These are phyloP conservation scores for Ectropis grisescens DNA, from an alignment of 1,140 invertebrate genomes.

Conservation along the genomic window DNA sequence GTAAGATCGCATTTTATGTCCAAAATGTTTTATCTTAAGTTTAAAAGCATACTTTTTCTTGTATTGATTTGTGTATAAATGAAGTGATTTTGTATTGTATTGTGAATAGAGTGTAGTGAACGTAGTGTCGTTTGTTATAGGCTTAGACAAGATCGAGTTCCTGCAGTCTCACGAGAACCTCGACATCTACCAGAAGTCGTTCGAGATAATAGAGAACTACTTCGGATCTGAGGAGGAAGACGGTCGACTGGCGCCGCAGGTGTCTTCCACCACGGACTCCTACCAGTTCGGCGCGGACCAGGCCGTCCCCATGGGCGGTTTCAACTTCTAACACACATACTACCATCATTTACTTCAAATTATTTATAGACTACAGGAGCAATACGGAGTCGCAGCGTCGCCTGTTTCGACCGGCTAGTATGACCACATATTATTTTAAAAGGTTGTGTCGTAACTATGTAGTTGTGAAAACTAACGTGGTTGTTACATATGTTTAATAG, in stretches of 20 bases:
- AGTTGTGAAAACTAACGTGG: too few relatives aligned
- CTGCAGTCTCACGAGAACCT: conserved; percentile 96
- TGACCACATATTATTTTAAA: not conserved
- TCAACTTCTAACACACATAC: conserved; percentile 77
- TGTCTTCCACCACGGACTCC: conserved; percentile 83
- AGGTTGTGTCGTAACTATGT: conserved; percentile 1
- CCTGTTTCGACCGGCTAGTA: too few relatives aligned
- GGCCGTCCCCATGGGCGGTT: conserved; percentile 81
- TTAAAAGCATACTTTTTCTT: too few relatives aligned
- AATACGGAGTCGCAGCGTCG: too few relatives aligned
- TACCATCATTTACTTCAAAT: too few relatives aligned
- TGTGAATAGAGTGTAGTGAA: too few relatives aligned
- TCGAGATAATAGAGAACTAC: conserved; percentile 96
- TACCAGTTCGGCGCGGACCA: conserved; percentile 82
- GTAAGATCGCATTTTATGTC: too few relatives aligned
- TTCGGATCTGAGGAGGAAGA: conserved; percentile 93
- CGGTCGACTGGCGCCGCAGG: conserved; percentile 81
- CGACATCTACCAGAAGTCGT: conserved; percentile 96
- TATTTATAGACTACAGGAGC: too few relatives aligned
- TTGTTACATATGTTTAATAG: too few relatives aligned
- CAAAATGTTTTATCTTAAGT: too few relatives aligned
- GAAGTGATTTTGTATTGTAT: too few relatives aligned
- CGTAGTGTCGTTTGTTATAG: conserved; percentile 74
- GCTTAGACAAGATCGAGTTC: conserved; percentile 97
- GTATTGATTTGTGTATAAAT: too few relatives aligned